Evolutionary conservation across 2,797 vertebrate species (phyloP).

Genomic region (Aplochiton taeniatus): DNA sequence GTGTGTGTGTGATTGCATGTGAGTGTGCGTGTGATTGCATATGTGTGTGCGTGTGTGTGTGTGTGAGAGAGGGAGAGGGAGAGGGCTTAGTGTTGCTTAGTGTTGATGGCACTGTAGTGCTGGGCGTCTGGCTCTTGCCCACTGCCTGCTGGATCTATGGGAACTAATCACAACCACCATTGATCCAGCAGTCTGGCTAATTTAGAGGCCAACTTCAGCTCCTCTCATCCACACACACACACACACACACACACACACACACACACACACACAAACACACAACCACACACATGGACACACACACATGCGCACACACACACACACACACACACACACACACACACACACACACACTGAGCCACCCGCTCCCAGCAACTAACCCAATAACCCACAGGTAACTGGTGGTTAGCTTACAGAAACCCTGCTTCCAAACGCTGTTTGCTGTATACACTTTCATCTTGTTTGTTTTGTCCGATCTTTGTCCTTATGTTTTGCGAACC

Average conservation of each 20-base stretch:
- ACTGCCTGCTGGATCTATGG: conserved; percentile 77
- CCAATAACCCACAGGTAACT: too few relatives aligned
- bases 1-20: not conserved
- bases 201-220: conserved; percentile 65
- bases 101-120: not conserved
- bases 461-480: too few relatives aligned
- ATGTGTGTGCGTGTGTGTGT: not conserved
- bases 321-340: too few relatives aligned
- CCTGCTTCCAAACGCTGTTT: too few relatives aligned
- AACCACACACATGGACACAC: too few relatives aligned
- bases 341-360: too few relatives aligned
- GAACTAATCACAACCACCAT: conserved; percentile 79
- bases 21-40: not conserved
- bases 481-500: too few relatives aligned
- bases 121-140: conserved; percentile 58
- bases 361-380: too few relatives aligned
- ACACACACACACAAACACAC: not conserved
- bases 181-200: conserved; percentile 73
- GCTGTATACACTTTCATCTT: too few relatives aligned
- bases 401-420: too few relatives aligned
- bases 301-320: too few relatives aligned
- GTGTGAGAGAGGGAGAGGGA: conserved; percentile 62
- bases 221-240: conserved; percentile 47
- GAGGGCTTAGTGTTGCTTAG: conserved; percentile 64
- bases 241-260: conserved; percentile 60